Conservation (phyloP, 2,113 vertebrate genomes). For the Turnix velox region DNA sequence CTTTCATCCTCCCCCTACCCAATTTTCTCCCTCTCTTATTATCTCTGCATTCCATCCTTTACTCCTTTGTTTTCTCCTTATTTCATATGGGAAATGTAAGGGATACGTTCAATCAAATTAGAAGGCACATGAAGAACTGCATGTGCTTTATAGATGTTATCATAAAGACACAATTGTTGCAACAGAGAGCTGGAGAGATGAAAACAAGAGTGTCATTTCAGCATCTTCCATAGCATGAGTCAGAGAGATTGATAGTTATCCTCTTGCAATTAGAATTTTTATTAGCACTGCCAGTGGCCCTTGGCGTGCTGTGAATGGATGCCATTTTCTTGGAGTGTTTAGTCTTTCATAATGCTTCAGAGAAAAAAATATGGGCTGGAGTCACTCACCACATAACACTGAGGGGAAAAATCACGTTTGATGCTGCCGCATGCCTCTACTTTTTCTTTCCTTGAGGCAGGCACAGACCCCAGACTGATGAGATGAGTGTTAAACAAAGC, state of each 20-base stretch:
- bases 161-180: not conserved
- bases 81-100: not conserved
- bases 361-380: constrained; percentile 3
- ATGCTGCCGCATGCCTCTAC: not conserved
- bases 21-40: not conserved
- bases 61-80: not conserved
- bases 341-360: constrained; percentile 6
- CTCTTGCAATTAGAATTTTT: constrained; percentile 50
- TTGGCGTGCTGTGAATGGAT: constrained; percentile 33
- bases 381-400: not conserved
- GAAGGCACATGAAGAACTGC: not conserved
- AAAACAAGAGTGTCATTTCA: constrained; percentile 45
- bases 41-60: not conserved
- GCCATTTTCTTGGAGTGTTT: constrained; percentile 25
- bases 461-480: not conserved
- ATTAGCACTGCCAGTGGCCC: not conserved
- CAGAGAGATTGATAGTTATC: constrained; percentile 49
- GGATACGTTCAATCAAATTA: not conserved
- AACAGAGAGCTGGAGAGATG: not conserved
- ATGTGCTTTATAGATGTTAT: not conserved
- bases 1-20: not conserved
- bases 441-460: not conserved
- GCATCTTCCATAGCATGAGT: constrained; percentile 43
- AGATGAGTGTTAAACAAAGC: not conserved
- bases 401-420: not conserved